A percentile compares a stretch with the other conserved stretches of the same genome.
phyloP scores from a whole-genome alignment of 2,797 vertebrate species.

The Alca torda region DNA sequence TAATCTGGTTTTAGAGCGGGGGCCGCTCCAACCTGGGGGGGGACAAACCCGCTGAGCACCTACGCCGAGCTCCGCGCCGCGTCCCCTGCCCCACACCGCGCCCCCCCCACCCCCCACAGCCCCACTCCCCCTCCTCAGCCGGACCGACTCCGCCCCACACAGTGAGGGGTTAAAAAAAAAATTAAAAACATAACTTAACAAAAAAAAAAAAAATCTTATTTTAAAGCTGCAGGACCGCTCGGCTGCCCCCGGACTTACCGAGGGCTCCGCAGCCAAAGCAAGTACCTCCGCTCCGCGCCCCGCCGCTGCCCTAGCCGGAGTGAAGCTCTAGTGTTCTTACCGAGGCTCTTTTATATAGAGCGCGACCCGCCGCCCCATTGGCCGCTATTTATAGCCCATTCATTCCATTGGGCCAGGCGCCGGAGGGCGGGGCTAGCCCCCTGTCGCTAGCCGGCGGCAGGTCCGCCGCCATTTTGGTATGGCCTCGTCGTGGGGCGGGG shows the following conservation, averaged over 20 bases:
- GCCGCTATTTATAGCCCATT: slow-evolving; percentile 87
- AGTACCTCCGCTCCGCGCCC: not conserved
- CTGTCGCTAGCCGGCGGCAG: not conserved
- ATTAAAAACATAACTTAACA: too few relatives aligned
- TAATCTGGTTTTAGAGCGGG: not conserved
- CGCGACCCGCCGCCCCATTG: slow-evolving; percentile 77
- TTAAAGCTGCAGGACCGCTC: not conserved
- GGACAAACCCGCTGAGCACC: not conserved
- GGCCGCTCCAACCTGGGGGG: not conserved
- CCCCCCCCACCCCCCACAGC: not conserved
- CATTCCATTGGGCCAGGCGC: slow-evolving; percentile 81
- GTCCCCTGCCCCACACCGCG: not conserved
- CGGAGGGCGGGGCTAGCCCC: not conserved
- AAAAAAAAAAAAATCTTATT: not conserved
- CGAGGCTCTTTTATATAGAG: slow-evolving; percentile 75
- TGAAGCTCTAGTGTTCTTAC: not conserved
- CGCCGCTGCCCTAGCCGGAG: not conserved
- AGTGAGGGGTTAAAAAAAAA: rapidly evolving
- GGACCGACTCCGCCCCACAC: not conserved
- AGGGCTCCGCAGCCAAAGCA: slow-evolving; percentile 60
- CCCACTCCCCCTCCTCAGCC: not conserved
- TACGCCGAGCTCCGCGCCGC: not conserved
- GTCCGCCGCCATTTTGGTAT: slow-evolving; percentile 16
- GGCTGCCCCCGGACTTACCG: slow-evolving; percentile 69
- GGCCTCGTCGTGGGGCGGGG: not conserved